Evolutionary conservation across 2,888 invertebrate species (phyloP), one percentile per base, ranked within the genome.

Genomic region (Psylliodes chrysocephalus): DNA sequence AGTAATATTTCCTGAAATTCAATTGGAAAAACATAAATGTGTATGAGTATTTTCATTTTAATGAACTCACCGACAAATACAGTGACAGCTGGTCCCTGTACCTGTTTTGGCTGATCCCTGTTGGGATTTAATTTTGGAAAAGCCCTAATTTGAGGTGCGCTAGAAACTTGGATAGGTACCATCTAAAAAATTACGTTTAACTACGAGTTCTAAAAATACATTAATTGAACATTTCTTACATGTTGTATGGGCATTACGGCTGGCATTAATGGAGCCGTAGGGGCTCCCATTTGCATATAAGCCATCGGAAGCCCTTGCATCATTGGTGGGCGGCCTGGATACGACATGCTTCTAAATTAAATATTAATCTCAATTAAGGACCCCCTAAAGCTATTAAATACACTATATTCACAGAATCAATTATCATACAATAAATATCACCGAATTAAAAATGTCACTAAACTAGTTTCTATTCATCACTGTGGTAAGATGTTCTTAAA

Each of bases 61-160:
- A 17, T 28, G n/a, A 44, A 77, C 80, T 77, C 80, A 88, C 98
- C 98, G 51, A 98, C 94, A 85, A 98, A 98, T 1, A 98, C 97
- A 0, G 98, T 98, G 30, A 98, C 96, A 0, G 95, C 91, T 0
- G 97, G 96, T 0, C 95, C 95, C 52, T 90, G 89, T 55, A 78
- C 71, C 67, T 79, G 79, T 63, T 81, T 81, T 56, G 80, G 73
- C 63, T 81, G 81, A 54, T 81, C 80, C 51, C 81, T 71, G 70
- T 79, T 82, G 2, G 81, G 80, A 71, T 82, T 82, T 44, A 81
- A 73, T 70, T 79, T 79, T 1, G 80, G 82, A 65, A 79, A 80
- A 53, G 81, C 82, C 56, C 83, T 72, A 54, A 83, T 82, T 73
- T 82, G 82, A 17, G 83, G 81, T 14, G 81, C 80, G 56, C 82